Evolutionary conservation across 2,888 invertebrate species (phyloP), one percentile per base, ranked within the genome.

Genomic region (Opisthograptis luteolata): DNA sequence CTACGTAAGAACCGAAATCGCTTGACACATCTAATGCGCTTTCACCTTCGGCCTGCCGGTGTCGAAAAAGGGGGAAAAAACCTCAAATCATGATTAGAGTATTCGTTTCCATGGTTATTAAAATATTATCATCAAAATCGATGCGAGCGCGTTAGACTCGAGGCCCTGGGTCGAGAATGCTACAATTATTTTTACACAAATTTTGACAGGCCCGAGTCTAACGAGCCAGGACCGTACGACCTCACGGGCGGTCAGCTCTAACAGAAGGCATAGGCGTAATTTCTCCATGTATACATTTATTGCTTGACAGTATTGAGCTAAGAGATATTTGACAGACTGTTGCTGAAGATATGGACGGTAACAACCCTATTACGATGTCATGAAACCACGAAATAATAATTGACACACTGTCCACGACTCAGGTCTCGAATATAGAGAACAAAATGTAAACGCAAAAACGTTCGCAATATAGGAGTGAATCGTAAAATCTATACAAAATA

Each of bases 401-500:
- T 56, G 60, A 66, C 64, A 45, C 35, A 13, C 19, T 14, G 37
- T 58, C 62, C 66, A 49, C 65, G 50, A 59, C 64, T 66, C 55
- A 59, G 67, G 65, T 68, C 68, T 68, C 62, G 66, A 69, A 70
- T 63, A 52, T 34, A 40, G n/a, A 20, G 14, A 32, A 20, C 9
- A 10, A 66, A 68, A 71, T 63, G 63, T 64, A 69, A 68, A 66
- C 43, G 47, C 44, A 44, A 48, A 44, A 52, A 52, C 42, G 43
- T 42, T 49, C 32, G 39, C 45, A 39, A 43, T 39, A 35, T 22
- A 44, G 8, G 34, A 10, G 39, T n/a, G 34, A 30, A 44, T 45
- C 28, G 76, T 79, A 77, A 81, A 79, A 79, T 71, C 60, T 68
- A 70, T 74, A 76, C 74, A 79, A 81, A 81, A 81, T 69, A 72